phyloP scores from a whole-genome alignment of 2,888 invertebrate species.

The Holacanthella duospinosa region DNA sequence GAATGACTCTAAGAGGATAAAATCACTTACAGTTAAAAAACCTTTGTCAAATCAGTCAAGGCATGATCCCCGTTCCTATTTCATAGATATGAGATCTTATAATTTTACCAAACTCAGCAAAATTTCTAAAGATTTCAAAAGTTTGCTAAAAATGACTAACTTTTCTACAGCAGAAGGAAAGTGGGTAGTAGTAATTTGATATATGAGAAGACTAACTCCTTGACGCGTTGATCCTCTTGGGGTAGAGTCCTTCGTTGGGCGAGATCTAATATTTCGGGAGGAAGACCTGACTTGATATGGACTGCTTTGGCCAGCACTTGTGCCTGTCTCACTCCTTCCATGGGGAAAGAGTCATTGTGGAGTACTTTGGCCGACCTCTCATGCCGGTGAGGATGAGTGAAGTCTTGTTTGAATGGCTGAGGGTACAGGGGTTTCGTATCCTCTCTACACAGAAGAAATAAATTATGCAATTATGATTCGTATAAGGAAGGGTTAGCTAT shows the following conservation, averaged over 20 bases:
- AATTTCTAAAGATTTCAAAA: too few species aligned
- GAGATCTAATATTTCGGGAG: slow-evolving; percentile 32
- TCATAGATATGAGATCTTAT: too few species aligned
- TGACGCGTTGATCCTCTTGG: too few species aligned
- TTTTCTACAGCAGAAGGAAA: too few species aligned
- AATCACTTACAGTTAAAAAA: neutral
- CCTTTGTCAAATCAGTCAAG: neutral
- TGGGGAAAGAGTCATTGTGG: slow-evolving; percentile 20
- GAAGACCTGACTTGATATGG: slow-evolving; percentile 39
- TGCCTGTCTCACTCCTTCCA: slow-evolving; percentile 41
- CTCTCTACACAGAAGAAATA: slow-evolving; percentile 13
- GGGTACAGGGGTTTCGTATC: slow-evolving; percentile 25
- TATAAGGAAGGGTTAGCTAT: neutral
- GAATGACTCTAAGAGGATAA: slow-evolving; percentile 36
- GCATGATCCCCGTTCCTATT: neutral
- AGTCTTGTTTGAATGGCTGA: slow-evolving; percentile 17
- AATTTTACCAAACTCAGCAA: too few species aligned
- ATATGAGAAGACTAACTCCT: too few species aligned
- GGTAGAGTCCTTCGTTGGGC: too few species aligned
- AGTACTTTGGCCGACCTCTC: slow-evolving; percentile 35
- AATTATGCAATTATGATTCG: slow-evolving; percentile 5
- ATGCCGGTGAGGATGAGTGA: slow-evolving; percentile 38
- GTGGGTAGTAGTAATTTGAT: too few species aligned
- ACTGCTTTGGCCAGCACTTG: slow-evolving; percentile 42
- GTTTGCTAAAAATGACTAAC: too few species aligned